phyloP scores from a whole-genome alignment of 2,888 invertebrate genomes.

The Hedychridium roseum region DNA sequence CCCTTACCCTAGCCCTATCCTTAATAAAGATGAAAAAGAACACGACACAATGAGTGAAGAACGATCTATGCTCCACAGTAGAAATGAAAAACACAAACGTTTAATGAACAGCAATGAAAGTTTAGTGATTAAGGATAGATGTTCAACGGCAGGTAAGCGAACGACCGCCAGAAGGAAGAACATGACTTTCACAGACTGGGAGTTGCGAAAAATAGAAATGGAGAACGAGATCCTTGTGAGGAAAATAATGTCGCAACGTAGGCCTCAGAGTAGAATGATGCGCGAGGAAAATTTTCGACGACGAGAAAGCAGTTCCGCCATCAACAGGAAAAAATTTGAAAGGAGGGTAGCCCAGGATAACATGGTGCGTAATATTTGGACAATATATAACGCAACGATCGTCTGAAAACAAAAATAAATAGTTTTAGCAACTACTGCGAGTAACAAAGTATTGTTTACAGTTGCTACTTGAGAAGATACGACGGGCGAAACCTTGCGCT shows the following conservation, averaged over 20 bases:
- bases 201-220: conserved; percentile 62
- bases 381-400: not conserved
- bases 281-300: conserved; percentile 14
- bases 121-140: too few species aligned
- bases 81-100: not conserved
- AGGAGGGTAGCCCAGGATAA: conserved; percentile 66
- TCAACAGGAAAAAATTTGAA: conserved; percentile 65
- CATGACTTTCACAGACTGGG: conserved; percentile 63
- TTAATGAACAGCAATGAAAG: conserved; percentile 1
- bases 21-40: too few species aligned
- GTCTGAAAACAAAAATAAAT: too few species aligned
- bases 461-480: conserved; percentile 50
- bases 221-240: conserved; percentile 63
- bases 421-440: too few species aligned
- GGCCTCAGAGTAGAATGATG: conserved; percentile 32
- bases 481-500: conserved; percentile 51
- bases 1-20: too few species aligned
- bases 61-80: too few species aligned
- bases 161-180: conserved; percentile 47
- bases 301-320: conserved; percentile 60
- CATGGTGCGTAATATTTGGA: conserved; percentile 56
- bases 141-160: too few species aligned
- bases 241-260: conserved; percentile 61
- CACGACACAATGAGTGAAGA: too few species aligned
- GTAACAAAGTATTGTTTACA: too few species aligned